A percentile compares a stretch with the other conserved stretches of the same genome.
These are phyloP conservation scores for Gambusia affinis DNA, from an alignment of 2,113 vertebrate species.

Conservation along the genomic window DNA sequence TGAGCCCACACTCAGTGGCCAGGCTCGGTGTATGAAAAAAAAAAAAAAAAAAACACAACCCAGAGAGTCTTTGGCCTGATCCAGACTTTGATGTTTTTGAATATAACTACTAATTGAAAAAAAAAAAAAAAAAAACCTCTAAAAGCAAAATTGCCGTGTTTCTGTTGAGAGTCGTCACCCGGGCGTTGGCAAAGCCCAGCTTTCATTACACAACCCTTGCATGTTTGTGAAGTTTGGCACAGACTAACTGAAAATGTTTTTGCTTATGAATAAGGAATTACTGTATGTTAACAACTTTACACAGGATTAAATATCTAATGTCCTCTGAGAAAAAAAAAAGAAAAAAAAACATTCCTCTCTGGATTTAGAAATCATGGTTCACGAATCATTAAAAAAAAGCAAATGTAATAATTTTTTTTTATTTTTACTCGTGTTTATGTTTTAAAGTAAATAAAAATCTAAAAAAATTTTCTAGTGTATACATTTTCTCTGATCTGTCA, in stretches of 20 bases:
- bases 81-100: conserved; percentile 12
- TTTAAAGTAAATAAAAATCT: background rate
- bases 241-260: conserved; percentile 59
- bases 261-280: conserved; percentile 71
- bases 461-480: background rate
- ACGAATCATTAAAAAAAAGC: no score
- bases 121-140: background rate
- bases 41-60: background rate
- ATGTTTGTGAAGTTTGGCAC: conserved; percentile 63
- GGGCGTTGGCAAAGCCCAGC: conserved; percentile 41
- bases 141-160: conserved; percentile 11
- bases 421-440: background rate
- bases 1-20: conserved; percentile 29
- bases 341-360: background rate
- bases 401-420: background rate
- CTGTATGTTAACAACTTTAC: conserved; percentile 64
- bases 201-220: conserved; percentile 72
- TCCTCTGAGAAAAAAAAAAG: conserved; percentile 37
- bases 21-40: background rate
- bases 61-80: background rate
- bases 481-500: background rate
- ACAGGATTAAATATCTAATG: conserved; percentile 76
- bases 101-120: conserved; percentile 2
- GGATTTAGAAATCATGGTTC: conserved; percentile 11
- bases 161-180: conserved; percentile 18